Evolutionary conservation across 2,797 vertebrate species (phyloP).

Genomic region (Hypotaenidia okinawae): DNA sequence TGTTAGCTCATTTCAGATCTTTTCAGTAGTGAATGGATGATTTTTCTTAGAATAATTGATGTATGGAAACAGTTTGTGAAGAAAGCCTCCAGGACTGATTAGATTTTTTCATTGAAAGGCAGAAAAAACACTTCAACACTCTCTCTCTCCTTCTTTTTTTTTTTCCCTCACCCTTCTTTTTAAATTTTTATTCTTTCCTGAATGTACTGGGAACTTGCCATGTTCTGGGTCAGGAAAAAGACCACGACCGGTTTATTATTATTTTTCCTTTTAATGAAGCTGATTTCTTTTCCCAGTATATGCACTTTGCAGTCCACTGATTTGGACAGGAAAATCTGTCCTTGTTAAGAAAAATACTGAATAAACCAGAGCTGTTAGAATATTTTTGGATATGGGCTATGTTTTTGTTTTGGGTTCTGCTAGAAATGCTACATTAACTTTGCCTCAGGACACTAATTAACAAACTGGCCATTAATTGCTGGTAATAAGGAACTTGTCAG

Average conservation of each 20-base stretch:
- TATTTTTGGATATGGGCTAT: not conserved
- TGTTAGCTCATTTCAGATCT: not conserved
- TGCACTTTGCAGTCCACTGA: conserved; percentile 56
- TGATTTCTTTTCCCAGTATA: conserved; percentile 41
- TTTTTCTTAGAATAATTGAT: not conserved
- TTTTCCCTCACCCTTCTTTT: not conserved
- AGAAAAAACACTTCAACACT: conserved; percentile 18
- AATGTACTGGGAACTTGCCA: conserved; percentile 47
- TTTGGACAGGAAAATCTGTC: conserved; percentile 54
- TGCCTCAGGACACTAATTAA: conserved; percentile 78
- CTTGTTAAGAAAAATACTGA: conserved; percentile 64
- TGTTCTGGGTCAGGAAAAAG: conserved; percentile 56
- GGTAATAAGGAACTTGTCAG: conserved; percentile 72
- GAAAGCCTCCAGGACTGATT: not conserved
- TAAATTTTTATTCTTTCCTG: conserved; percentile 19
- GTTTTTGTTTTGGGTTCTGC: conserved; percentile 65
- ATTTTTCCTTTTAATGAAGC: conserved; percentile 63
- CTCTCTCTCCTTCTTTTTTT: no score
- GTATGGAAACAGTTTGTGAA: not conserved
- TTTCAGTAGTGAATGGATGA: not conserved
- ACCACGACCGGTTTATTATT: conserved; percentile 47
- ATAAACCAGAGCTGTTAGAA: conserved; percentile 62
- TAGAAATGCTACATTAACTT: conserved; percentile 69
- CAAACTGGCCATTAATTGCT: conserved; percentile 74
- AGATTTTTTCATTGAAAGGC: conserved; percentile 25